phyloP scores from a whole-genome alignment of 2,797 vertebrate genomes.

The Distichodus sexfasciatus region DNA sequence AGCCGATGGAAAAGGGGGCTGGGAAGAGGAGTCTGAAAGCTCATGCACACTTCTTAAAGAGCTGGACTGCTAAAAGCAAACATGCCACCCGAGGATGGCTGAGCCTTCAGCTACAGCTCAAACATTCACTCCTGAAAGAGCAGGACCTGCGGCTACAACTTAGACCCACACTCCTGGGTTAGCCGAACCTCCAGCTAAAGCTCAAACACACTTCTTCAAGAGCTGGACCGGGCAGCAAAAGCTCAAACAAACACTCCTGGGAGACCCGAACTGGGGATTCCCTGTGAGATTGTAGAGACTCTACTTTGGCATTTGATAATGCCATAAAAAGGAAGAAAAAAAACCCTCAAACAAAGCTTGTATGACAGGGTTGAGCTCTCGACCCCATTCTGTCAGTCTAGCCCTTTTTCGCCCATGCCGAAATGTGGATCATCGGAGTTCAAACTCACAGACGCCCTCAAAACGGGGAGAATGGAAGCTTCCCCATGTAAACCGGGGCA shows the following conservation, averaged over 20 bases:
- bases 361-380: neutral
- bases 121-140: neutral
- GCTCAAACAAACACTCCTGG: too few species aligned
- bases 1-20: too few species aligned
- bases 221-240: too few species aligned
- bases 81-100: neutral
- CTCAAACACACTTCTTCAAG: neutral
- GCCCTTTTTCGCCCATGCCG: neutral
- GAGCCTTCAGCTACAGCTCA: neutral
- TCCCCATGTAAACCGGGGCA: neutral
- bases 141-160: neutral
- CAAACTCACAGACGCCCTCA: neutral
- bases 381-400: slow-evolving; percentile 42
- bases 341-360: neutral
- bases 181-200: neutral
- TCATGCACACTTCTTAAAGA: too few species aligned
- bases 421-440: slow-evolving; percentile 9
- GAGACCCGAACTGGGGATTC: neutral
- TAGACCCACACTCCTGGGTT: neutral
- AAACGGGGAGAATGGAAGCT: neutral
- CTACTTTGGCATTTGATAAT: neutral
- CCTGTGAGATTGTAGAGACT: neutral
- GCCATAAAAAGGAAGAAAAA: slow-evolving; percentile 8
- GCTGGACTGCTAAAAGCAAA: neutral
- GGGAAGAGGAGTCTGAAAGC: too few species aligned